Conservation (phyloP, 2,113 vertebrate species). For the Probosciger aterrimus region DNA sequence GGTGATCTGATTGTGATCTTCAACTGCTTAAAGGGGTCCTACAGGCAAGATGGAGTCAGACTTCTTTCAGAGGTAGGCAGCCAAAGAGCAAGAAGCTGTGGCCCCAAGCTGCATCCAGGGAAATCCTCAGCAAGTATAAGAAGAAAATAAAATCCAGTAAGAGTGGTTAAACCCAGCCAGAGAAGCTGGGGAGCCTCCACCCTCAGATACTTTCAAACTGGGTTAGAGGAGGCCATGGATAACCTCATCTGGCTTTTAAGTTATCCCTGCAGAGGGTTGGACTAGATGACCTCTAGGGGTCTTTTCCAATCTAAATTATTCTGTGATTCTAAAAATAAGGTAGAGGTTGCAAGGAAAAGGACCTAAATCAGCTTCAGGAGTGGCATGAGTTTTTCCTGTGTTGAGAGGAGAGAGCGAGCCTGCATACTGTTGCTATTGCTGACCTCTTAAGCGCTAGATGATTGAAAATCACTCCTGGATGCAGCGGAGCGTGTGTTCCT, state of each 20-base stretch:
- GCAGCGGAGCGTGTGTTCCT: conserved; percentile 24
- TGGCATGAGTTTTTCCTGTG: conserved; percentile 41
- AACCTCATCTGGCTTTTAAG: conserved; percentile 4
- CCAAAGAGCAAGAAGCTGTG: neutral
- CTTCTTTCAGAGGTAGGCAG: neutral
- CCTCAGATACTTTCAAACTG: neutral
- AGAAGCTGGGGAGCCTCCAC: neutral
- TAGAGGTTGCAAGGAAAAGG: neutral
- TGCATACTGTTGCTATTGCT: neutral
- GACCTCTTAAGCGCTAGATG: conserved; percentile 35
- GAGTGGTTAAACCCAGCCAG: neutral
- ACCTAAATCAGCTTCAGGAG: conserved; percentile 48
- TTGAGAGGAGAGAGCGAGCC: conserved; percentile 3
- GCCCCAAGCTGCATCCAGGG: neutral
- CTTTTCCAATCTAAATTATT: conserved; percentile 44
- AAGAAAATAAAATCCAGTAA: neutral
- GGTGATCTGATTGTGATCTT: neutral
- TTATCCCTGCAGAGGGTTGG: neutral
- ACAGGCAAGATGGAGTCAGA: neutral
- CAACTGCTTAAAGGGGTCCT: neutral
- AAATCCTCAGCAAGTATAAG: neutral
- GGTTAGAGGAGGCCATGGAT: neutral
- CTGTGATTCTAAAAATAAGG: conserved; percentile 46
- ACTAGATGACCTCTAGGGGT: conserved; percentile 18
- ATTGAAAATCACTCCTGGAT: conserved; percentile 24